These are phyloP conservation scores for Bothrops jararaca DNA, from an alignment of 2,113 vertebrate genomes.

Conservation along the genomic window DNA sequence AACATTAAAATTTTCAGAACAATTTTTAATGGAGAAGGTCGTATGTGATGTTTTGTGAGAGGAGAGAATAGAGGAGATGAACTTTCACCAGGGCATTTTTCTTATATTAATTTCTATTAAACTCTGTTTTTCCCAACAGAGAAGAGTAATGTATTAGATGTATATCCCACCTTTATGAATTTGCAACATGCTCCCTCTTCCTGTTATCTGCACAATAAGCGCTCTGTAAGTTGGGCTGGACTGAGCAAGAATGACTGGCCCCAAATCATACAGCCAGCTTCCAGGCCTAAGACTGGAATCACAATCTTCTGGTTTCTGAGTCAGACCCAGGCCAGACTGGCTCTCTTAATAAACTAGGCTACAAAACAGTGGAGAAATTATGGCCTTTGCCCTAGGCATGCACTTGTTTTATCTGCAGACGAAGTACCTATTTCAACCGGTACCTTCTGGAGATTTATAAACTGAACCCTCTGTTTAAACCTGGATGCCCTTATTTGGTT, in stretches of 20 bases:
- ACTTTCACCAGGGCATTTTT: not conserved
- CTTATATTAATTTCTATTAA: not conserved
- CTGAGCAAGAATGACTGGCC: not conserved
- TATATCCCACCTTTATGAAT: not conserved
- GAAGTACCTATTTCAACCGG: too few relatives aligned
- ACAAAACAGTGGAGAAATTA: too few relatives aligned
- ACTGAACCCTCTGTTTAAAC: too few relatives aligned
- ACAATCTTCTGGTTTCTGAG: not conserved
- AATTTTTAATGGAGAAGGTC: not conserved
- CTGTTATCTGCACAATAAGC: not conserved
- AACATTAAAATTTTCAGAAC: not conserved
- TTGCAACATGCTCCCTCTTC: not conserved
- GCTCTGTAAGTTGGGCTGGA: not conserved
- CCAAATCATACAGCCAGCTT: not conserved
- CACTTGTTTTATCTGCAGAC: too few relatives aligned
- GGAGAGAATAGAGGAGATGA: not conserved
- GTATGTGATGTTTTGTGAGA: not conserved
- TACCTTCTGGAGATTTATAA: too few relatives aligned
- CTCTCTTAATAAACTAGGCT: too few relatives aligned
- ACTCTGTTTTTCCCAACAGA: not conserved
- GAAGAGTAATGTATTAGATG: not conserved
- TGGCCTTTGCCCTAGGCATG: too few relatives aligned
- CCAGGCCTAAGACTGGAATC: too few relatives aligned
- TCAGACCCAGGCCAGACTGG: not conserved
- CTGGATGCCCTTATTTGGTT: too few relatives aligned